These are phyloP conservation scores for Eubasilissa splendida DNA, from an alignment of 2,888 invertebrate genomes.

Conservation along the genomic window DNA sequence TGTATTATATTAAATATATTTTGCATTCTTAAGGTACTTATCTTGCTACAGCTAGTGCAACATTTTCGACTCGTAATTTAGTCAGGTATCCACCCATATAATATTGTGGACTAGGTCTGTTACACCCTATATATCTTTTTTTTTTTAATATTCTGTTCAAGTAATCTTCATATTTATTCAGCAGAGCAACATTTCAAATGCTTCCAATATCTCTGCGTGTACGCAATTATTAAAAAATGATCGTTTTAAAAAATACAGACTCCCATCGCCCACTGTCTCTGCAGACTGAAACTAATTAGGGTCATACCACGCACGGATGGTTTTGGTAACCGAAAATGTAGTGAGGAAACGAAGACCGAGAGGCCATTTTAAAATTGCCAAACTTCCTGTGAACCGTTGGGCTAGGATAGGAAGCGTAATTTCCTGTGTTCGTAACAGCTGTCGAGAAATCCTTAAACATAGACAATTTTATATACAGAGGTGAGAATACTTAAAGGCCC, in stretches of 20 bases:
- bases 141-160: too few species aligned
- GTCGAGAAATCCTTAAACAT: conserved; percentile 34
- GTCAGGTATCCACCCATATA: too few species aligned
- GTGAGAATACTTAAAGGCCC: conserved; percentile 29
- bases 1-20: too few species aligned
- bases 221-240: too few species aligned
- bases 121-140: too few species aligned
- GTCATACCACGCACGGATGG: conserved; percentile 46
- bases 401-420: conserved; percentile 56
- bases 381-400: conserved; percentile 43
- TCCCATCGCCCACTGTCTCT: not conserved
- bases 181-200: too few species aligned
- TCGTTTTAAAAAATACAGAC: not conserved
- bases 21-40: too few species aligned
- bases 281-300: conserved; percentile 11
- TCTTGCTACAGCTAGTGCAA: too few species aligned
- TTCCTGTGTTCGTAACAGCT: conserved; percentile 55
- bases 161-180: too few species aligned
- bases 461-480: conserved; percentile 23
- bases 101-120: too few species aligned
- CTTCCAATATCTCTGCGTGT: too few species aligned
- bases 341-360: conserved; percentile 40
- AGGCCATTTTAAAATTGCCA: conserved; percentile 56
- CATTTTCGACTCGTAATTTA: too few species aligned
- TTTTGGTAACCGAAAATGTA: conserved; percentile 39